Base-by-base conservation (phyloP, 53 echinoderm and acorn worm genomes). In the Echinarachnius parma region DNA sequence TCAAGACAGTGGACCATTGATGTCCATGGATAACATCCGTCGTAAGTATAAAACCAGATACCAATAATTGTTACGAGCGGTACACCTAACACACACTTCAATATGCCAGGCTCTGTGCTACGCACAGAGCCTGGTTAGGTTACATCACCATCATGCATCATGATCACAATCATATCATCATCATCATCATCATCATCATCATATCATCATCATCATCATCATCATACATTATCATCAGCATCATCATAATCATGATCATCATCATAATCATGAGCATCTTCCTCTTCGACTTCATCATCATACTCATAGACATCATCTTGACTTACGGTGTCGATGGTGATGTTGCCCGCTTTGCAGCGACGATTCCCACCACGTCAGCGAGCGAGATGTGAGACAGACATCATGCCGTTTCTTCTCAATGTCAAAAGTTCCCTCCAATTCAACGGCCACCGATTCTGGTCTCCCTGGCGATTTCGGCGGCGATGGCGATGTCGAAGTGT, bases 291-390 rank as follows among this genome's bases (percentile, higher is more conserved):
- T n/a, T n/a, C n/a, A n/a, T n/a, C n/a, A n/a, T 9, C 13, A 39
- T 7, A 39, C 13, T 13, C 42, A 39, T 39, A 39, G n/a, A n/a
- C n/a, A 39, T 7, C 7, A 39, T 39, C 7, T 39, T 39, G 4
- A 37, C 68, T 68, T 34, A 68, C 68, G 68, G 32, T 18, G 68
- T n/a, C n/a, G n/a, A 48, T 68, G 68, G 8, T 50, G 52, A 68
- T 68, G 68, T 20, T 63, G 23, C 64, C 65, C 21, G 37, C 28
- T 9, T 30, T 28, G 21, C 4, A 52, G 22, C 19, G 68, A 68
- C 31, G 68, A 22, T 37, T 68, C 68, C 34, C 49, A 32, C 68
- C 68, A 68, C 4, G 29, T 48, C 2, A 68, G 30, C 8, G 31
- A 50, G 18, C 34, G 31, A 18, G 52, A 28, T 10, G 68, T 32